phyloP scores from a whole-genome alignment of 2,888 invertebrate genomes.

The Crepidodera aurea region DNA sequence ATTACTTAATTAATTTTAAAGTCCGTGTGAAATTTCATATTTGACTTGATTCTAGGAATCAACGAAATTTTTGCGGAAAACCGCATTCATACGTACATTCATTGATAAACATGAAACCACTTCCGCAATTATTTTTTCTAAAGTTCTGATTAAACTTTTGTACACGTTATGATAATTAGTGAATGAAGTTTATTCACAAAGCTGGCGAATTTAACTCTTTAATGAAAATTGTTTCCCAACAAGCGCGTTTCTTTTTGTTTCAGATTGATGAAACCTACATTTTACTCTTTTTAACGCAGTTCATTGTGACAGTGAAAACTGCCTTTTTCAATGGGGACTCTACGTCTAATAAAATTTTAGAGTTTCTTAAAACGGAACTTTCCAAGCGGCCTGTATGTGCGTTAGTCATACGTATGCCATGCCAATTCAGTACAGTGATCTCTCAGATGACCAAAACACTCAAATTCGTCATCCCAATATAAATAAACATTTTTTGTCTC shows the following conservation, averaged over 20 bases:
- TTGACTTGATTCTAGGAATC: not conserved
- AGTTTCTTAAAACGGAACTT: too few species aligned
- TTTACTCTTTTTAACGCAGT: not conserved
- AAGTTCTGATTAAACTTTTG: slow-evolving; percentile 1
- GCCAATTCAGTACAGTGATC: slow-evolving; percentile 43
- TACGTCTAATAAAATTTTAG: too few species aligned
- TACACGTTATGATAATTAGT: not conserved
- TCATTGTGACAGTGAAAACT: too few species aligned
- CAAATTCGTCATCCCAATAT: slow-evolving; percentile 40
- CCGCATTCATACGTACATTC: slow-evolving; percentile 1
- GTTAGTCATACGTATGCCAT: slow-evolving; percentile 36
- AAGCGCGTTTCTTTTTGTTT: too few species aligned
- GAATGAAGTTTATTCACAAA: slow-evolving; percentile 3
- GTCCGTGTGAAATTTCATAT: slow-evolving; percentile 14
- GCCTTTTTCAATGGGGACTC: too few species aligned
- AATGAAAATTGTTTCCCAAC: not conserved
- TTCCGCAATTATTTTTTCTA: slow-evolving; percentile 5
- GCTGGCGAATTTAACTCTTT: not conserved
- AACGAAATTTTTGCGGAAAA: slow-evolving; percentile 10
- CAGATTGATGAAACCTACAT: not conserved
- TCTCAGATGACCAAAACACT: slow-evolving; percentile 40
- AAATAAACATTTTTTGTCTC: slow-evolving; percentile 40
- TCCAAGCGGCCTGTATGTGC: not conserved
- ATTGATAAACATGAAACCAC: slow-evolving; percentile 13
- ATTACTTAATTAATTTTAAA: slow-evolving; percentile 9